These are phyloP conservation scores for Panurus biarmicus DNA, from an alignment of 2,113 vertebrate species.

Conservation along the genomic window DNA sequence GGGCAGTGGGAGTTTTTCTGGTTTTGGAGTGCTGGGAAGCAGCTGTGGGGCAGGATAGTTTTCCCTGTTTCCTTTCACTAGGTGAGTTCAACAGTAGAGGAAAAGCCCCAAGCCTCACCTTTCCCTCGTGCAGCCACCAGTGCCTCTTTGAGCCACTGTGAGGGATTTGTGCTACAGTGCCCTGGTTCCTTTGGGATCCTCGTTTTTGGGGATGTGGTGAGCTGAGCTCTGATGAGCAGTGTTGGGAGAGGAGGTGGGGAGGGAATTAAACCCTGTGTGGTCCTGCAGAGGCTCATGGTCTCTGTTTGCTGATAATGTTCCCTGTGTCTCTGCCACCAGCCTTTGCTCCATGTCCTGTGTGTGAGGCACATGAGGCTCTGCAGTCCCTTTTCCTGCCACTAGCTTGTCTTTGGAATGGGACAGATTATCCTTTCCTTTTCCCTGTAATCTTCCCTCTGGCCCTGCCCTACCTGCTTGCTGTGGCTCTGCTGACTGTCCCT, in stretches of 20 bases:
- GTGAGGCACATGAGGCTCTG: not conserved
- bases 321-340: not conserved
- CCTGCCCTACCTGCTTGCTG: not conserved
- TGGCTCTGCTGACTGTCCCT: not conserved
- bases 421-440: not conserved
- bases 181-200: not conserved
- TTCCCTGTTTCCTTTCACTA: rapidly evolving
- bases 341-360: not conserved
- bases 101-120: not conserved
- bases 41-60: not conserved
- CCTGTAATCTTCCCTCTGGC: not conserved
- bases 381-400: not conserved
- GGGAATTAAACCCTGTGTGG: not conserved
- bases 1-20: not conserved
- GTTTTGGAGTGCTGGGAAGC: not conserved
- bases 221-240: rapidly evolving
- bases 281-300: not conserved
- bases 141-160: rapidly evolving
- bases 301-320: not conserved
- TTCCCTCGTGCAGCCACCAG: not conserved
- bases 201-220: rapidly evolving
- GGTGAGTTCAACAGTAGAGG: not conserved
- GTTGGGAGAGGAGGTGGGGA: not conserved
- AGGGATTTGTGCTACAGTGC: not conserved
- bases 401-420: not conserved